Base-by-base conservation (phyloP, 1,140 invertebrate genomes). In the Manduca sexta region DNA sequence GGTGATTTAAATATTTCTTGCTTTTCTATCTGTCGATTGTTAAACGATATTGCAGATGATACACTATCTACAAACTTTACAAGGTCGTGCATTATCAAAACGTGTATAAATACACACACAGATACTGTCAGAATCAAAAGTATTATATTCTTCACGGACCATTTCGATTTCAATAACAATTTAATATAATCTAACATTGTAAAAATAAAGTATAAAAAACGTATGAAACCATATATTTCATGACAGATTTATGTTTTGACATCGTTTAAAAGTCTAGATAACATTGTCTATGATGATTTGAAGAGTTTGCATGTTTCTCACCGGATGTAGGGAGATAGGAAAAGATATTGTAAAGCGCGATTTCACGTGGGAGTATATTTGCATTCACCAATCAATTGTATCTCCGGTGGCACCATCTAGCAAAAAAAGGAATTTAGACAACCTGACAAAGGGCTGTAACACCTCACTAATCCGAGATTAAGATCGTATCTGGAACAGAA, bases 401-500 rank as follows among this genome's bases (percentile, higher is more conserved):
- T 48, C 42, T 7, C 60, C 67, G 78, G 78, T 82, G 76, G 72
- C 61, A 64, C 52, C 62, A 61, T 61, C 46, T 53, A 53, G 52
- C 35, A 33, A 49, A 35, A 56, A 53, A 45, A 45, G 31, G 49
- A 38, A 56, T 70, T 66, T 64, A 68, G 64, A 69, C 66, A 67
- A 66, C 55, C 57, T 69, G 37, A 79, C 74, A 78, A 83, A 59
- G 46, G 50, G 31, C 56, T 49, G 56, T 62, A 70, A 74, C 48
- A 52, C 64, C 53, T 58, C 52, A 67, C 64, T 79, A 79, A 84
- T 76, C 77, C 60, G 42, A 65, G 76, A 76, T 84, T 81, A 81
- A 80, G 77, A 84, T 81, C 51, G 52, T 74, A 81, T 81, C 77
- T 59, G 54, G 59, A 16, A 16, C 65, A 74, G 67, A 66, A 60